Evolutionary conservation across 1,140 invertebrate species (phyloP).

Genomic region (Zelostemma sp.): DNA sequence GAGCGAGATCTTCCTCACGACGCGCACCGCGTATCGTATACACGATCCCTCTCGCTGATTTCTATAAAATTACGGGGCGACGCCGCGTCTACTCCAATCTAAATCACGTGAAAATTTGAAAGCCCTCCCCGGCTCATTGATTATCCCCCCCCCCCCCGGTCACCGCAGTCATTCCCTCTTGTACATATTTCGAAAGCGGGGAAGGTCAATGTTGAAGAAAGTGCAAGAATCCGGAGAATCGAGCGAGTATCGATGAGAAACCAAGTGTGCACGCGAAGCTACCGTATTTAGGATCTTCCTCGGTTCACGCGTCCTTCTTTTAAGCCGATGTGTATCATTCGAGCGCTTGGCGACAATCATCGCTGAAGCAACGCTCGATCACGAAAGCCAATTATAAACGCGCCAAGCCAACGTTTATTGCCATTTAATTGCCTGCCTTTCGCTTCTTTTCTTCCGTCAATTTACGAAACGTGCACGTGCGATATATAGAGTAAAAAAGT

Average conservation of each 20-base stretch:
- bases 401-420: conserved; percentile 43
- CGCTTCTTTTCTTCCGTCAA: conserved; percentile 26
- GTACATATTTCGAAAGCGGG: no score
- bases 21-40: conserved; percentile 24
- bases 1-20: conserved; percentile 38
- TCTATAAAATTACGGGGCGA: not conserved
- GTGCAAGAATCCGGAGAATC: conserved; percentile 11
- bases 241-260: no score
- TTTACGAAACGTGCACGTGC: no score
- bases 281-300: conserved; percentile 19
- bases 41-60: not conserved
- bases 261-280: conserved; percentile 54
- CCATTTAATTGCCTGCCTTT: conserved; percentile 54
- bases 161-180: no score
- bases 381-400: conserved; percentile 61
- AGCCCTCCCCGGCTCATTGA: no score
- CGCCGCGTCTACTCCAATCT: no score
- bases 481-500: no score
- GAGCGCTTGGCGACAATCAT: conserved; percentile 58
- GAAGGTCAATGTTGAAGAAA: no score
- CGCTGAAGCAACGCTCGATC: conserved; percentile 41
- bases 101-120: no score
- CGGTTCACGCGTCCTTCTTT: conserved; percentile 29
- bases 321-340: no score
- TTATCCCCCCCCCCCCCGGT: no score